These are phyloP conservation scores for Toxonevra muliebris DNA, from an alignment of 2,888 invertebrate genomes.

Conservation along the genomic window DNA sequence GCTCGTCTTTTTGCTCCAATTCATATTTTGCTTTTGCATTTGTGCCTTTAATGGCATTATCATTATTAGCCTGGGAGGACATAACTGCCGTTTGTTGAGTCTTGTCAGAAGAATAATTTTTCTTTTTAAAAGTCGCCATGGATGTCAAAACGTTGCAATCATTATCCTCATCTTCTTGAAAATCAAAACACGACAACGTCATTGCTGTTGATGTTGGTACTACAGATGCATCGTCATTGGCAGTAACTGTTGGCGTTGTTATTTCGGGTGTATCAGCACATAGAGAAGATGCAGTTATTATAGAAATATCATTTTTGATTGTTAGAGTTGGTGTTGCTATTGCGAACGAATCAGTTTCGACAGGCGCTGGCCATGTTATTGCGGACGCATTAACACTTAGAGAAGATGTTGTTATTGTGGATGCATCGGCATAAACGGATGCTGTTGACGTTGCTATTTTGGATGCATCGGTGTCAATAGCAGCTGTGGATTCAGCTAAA, in stretches of 20 bases:
- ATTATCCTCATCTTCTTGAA: slow-evolving; percentile 79
- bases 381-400: too few species aligned
- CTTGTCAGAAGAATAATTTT: slow-evolving; percentile 51
- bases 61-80: not conserved
- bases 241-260: too few species aligned
- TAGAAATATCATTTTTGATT: too few species aligned
- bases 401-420: too few species aligned
- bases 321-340: too few species aligned
- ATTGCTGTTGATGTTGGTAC: slow-evolving; percentile 24
- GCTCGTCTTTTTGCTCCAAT: slow-evolving; percentile 48
- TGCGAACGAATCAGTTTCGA: too few species aligned
- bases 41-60: not conserved
- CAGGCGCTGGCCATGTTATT: too few species aligned
- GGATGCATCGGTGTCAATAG: not conserved
- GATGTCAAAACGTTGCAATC: slow-evolving; percentile 62
- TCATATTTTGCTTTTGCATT: slow-evolving; percentile 34
- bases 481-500: not conserved
- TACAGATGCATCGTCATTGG: not conserved
- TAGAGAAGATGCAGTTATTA: too few species aligned
- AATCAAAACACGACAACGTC: slow-evolving; percentile 77
- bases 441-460: not conserved
- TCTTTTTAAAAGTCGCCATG: slow-evolving; percentile 53
- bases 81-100: slow-evolving; percentile 23
- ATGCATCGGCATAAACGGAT: not conserved
- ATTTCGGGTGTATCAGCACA: too few species aligned